A percentile compares a stretch with the other conserved stretches of the same genome.
phyloP scores from a whole-genome alignment of 2,113 vertebrate genomes.

The Psephotus haematonotus region DNA sequence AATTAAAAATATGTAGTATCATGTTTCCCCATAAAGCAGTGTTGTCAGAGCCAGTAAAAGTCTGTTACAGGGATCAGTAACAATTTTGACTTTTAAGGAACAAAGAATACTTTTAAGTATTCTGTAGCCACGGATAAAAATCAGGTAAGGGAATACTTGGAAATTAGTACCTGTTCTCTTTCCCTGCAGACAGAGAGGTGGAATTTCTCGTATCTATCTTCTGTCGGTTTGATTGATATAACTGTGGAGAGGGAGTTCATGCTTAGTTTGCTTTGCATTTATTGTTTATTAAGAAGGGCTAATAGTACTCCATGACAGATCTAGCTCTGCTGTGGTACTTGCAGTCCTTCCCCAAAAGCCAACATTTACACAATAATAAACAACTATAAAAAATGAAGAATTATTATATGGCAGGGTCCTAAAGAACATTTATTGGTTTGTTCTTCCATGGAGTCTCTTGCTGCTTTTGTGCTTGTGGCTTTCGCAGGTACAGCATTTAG shows the following conservation, averaged over 20 bases:
- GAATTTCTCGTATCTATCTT: neutral
- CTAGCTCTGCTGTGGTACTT: neutral
- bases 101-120: constrained; percentile 16
- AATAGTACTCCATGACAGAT: neutral
- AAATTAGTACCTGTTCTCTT: neutral
- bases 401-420: neutral
- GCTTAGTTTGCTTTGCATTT: constrained; percentile 29
- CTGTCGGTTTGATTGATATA: constrained; percentile 26
- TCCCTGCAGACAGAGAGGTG: neutral
- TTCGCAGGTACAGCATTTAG: neutral
- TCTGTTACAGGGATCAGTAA: neutral
- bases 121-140: neutral
- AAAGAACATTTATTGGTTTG: neutral
- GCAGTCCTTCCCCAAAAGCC: neutral
- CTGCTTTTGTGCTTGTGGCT: neutral
- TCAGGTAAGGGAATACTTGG: constrained; percentile 20
- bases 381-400: neutral
- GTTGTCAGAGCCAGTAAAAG: neutral
- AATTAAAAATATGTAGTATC: neutral
- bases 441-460: neutral
- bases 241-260: neutral
- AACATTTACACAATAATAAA: neutral
- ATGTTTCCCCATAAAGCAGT: neutral
- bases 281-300: constrained; percentile 23
- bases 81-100: neutral